Evolutionary conservation across 1,140 invertebrate genomes (phyloP), one percentile per base, ranked within the genome.

Genomic region (Uloborus diversus): DNA sequence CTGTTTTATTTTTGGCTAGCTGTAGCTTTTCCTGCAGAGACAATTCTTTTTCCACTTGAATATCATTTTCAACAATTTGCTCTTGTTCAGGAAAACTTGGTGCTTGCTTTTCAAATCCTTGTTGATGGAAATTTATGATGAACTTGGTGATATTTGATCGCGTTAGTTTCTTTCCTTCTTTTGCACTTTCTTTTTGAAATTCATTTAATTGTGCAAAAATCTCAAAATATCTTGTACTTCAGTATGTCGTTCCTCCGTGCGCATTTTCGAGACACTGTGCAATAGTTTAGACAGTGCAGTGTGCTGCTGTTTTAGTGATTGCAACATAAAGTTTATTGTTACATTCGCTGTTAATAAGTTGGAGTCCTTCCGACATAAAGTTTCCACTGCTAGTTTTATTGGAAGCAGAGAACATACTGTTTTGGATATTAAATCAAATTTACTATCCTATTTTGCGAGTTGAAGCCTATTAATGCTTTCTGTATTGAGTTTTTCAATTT

Each of bases 401-500:
- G n/a, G n/a, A n/a, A n/a, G n/a, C n/a, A n/a, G n/a, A n/a, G n/a
- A n/a, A n/a, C n/a, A n/a, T n/a, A n/a, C n/a, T n/a, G n/a, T n/a
- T n/a, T n/a, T n/a, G n/a, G n/a, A n/a, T n/a, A n/a, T n/a, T n/a
- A n/a, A n/a, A n/a, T n/a, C n/a, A n/a, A n/a, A n/a, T n/a, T n/a
- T n/a, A n/a, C n/a, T n/a, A n/a, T n/a, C n/a, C n/a, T n/a, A n/a
- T n/a, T n/a, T n/a, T n/a, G n/a, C n/a, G n/a, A n/a, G n/a, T 51
- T 51, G 13, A 51, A 51, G 49, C 20, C 49, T 4, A 51, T 51
- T 51, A 51, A n/a, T 51, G n/a, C 49, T n/a, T 51, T 51, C 20
- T 51, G 49, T 11, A 51, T 51, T 51, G 49, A 20, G 20, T 51
- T 51, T 51, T 51, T 51, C n/a, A 51, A 20, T 51, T 68, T 68